A percentile compares a stretch with the other conserved stretches of the same genome.
These are phyloP conservation scores for Trachelus tabidus DNA, from an alignment of 2,888 invertebrate genomes.

Conservation along the genomic window DNA sequence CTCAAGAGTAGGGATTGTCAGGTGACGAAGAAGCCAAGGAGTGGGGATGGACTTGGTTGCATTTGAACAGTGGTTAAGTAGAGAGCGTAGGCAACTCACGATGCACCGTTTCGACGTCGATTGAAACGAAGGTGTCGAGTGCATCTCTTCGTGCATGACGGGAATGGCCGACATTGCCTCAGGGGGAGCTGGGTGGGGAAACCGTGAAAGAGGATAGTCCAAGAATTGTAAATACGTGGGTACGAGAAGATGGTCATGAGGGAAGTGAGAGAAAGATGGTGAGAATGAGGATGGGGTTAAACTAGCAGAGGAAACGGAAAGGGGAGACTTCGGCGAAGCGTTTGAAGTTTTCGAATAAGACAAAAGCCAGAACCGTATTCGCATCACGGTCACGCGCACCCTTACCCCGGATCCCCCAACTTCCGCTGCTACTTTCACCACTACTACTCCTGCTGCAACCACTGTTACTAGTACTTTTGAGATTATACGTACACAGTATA, in stretches of 20 bases:
- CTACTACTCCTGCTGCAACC: background rate
- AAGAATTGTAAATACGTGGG: background rate
- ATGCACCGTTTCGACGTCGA: constrained; percentile 51
- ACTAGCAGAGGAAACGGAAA: background rate
- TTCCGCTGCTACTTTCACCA: background rate
- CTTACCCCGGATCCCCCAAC: constrained; percentile 18
- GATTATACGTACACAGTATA: background rate
- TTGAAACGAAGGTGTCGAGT: constrained; percentile 56
- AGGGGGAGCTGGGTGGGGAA: background rate
- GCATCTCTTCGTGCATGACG: constrained; percentile 45
- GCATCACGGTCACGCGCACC: constrained; percentile 59
- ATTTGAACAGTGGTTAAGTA: background rate
- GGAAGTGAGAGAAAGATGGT: background rate
- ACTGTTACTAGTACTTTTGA: background rate
- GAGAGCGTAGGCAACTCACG: constrained; percentile 49
- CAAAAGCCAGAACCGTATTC: constrained; percentile 29
- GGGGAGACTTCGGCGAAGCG: constrained; percentile 15
- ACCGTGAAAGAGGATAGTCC: background rate
- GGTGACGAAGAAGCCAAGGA: background rate
- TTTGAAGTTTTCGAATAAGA: constrained; percentile 53
- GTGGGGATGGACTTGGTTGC: background rate
- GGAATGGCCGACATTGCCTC: constrained; percentile 39
- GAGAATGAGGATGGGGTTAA: background rate
- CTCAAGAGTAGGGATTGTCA: background rate
- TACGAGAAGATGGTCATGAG: background rate